These are phyloP conservation scores for Entomyzon cyanotis DNA, from an alignment of 2,113 vertebrate species.

Conservation along the genomic window DNA sequence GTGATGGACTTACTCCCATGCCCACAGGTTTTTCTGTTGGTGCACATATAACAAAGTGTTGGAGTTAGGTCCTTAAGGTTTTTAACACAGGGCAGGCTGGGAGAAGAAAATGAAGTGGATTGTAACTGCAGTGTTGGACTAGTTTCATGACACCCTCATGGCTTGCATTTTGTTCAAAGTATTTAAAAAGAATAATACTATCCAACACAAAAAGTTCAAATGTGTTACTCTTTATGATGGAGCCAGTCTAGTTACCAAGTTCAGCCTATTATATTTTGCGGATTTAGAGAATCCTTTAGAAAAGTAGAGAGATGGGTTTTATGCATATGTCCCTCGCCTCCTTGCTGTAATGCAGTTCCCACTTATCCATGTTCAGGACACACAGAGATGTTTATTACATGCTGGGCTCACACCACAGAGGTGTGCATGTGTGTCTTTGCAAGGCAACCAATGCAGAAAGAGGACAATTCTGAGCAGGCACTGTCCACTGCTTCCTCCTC, in stretches of 20 bases:
- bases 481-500: neutral
- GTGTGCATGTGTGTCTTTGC: neutral
- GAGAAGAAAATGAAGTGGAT: neutral
- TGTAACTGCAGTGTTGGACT: neutral
- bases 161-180: neutral
- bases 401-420: rapidly evolving
- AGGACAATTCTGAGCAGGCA: neutral
- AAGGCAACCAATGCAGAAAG: neutral
- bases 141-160: neutral
- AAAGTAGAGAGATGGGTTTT: neutral
- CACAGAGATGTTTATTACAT: neutral
- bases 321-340: neutral
- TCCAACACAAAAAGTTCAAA: neutral
- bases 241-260: neutral
- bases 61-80: neutral
- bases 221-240: neutral
- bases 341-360: neutral
- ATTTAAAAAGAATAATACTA: neutral
- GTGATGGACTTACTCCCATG: neutral
- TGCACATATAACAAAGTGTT: neutral
- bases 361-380: neutral
- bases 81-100: neutral
- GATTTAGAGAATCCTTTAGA: neutral
- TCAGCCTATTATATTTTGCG: neutral
- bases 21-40: neutral